phyloP scores from a whole-genome alignment of 2,888 invertebrate genomes.

The Orchestes rusci region DNA sequence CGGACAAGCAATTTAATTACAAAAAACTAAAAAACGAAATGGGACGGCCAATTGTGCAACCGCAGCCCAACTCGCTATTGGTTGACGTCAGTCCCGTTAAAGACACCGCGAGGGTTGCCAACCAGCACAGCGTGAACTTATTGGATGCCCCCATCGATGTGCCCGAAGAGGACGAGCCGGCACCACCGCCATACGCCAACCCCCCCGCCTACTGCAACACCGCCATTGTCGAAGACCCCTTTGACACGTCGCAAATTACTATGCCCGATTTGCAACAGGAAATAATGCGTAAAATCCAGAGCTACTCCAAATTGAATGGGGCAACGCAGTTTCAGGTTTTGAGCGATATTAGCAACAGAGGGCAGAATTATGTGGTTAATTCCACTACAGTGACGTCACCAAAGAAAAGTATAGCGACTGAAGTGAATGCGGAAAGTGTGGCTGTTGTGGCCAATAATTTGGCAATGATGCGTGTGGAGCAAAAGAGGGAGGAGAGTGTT shows the following conservation, averaged over 20 bases:
- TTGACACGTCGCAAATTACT: conserved; percentile 52
- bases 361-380: conserved; percentile 29
- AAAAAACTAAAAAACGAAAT: conserved; percentile 74
- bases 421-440: conserved; percentile 14
- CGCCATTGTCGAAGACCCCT: conserved; percentile 52
- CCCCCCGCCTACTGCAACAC: conserved; percentile 51
- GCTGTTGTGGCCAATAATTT: conserved; percentile 22
- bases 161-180: conserved; percentile 44
- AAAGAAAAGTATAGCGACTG: conserved; percentile 27
- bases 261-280: conserved; percentile 17
- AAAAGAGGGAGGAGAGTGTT: too few species aligned
- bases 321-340: conserved; percentile 20
- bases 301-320: conserved; percentile 9
- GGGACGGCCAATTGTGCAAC: conserved; percentile 44
- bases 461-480: conserved; percentile 15
- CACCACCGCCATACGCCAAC: conserved; percentile 49
- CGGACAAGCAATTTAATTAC: conserved; percentile 69
- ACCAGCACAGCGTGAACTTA: conserved; percentile 45
- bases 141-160: conserved; percentile 70
- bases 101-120: background rate
- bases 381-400: conserved; percentile 27
- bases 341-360: conserved; percentile 32
- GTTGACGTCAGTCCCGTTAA: conserved; percentile 67
- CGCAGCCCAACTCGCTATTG: conserved; percentile 53
- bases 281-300: conserved; percentile 24